phyloP scores from a whole-genome alignment of 1,140 invertebrate genomes.

The Macrotrachela quadricornifera region DNA sequence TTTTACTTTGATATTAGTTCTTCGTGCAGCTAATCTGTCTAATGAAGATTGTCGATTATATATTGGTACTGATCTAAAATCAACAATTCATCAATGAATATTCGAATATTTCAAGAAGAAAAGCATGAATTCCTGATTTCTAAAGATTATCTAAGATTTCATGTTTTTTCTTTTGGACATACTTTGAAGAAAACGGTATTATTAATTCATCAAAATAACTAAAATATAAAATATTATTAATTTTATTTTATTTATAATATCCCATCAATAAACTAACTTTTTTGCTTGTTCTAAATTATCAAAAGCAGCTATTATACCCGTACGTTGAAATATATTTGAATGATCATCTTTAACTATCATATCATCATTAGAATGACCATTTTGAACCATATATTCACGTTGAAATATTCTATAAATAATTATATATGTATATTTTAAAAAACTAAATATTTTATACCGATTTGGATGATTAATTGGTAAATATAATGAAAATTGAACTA shows the following conservation, averaged over 20 bases:
- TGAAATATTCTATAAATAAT: no score
- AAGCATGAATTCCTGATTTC: no score
- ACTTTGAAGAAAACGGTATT: no score
- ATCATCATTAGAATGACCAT: constrained; percentile 12
- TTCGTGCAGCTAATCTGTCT: no score
- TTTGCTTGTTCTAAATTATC: constrained; percentile 61
- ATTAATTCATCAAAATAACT: not conserved
- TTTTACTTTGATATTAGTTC: no score
- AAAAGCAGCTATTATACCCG: constrained; percentile 77
- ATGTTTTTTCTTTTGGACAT: no score
- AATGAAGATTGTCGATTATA: no score
- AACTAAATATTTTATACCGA: constrained; percentile 12
- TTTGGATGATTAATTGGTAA: constrained; percentile 72
- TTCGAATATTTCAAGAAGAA: no score
- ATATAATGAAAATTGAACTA: constrained; percentile 83
- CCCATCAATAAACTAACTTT: constrained; percentile 11
- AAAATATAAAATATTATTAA: not conserved
- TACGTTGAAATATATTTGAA: constrained; percentile 34
- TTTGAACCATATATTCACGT: not conserved
- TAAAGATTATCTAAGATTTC: no score
- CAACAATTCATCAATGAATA: no score
- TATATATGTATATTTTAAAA: constrained; percentile 4
- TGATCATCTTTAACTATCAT: not conserved
- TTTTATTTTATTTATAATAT: not conserved
- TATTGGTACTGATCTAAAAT: no score